Conservation (phyloP, 1,140 invertebrate species). For the Trachymyrmex septentrionalis region DNA sequence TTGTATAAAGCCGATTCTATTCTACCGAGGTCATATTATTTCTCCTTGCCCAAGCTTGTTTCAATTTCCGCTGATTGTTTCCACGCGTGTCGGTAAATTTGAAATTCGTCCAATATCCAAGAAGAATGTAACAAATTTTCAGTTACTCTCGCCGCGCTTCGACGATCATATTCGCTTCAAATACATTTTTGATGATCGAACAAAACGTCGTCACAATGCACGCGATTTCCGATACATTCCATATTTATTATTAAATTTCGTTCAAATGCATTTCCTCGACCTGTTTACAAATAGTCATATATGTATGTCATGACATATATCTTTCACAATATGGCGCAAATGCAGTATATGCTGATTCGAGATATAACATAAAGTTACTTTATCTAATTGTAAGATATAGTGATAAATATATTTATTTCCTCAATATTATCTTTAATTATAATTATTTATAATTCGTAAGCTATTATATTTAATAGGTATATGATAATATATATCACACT, state of each 20-base stretch:
- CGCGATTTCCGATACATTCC: slow-evolving; percentile 41
- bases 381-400: not conserved
- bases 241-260: slow-evolving; percentile 52
- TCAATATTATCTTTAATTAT: not conserved
- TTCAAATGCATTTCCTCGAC: slow-evolving; percentile 30
- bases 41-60: slow-evolving; percentile 24
- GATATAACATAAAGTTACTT: not conserved
- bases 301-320: slow-evolving; percentile 9
- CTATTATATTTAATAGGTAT: not conserved
- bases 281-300: slow-evolving; percentile 10
- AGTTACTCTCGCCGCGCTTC: not conserved
- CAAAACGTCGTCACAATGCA: slow-evolving; percentile 17
- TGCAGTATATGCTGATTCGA: not conserved
- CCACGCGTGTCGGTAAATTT: slow-evolving; percentile 3
- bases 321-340: slow-evolving; percentile 35
- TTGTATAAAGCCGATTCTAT: slow-evolving; percentile 44
- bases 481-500: not conserved
- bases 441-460: not conserved
- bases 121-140: slow-evolving; percentile 42
- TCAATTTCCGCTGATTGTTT: slow-evolving; percentile 27
- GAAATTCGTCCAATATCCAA: slow-evolving; percentile 21
- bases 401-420: slow-evolving; percentile 29
- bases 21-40: slow-evolving; percentile 17
- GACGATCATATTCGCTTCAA: not conserved
- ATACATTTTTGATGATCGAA: slow-evolving; percentile 38